These are phyloP conservation scores for Microtus oregoni DNA, from an alignment of 2,113 vertebrate genomes.

Conservation along the genomic window DNA sequence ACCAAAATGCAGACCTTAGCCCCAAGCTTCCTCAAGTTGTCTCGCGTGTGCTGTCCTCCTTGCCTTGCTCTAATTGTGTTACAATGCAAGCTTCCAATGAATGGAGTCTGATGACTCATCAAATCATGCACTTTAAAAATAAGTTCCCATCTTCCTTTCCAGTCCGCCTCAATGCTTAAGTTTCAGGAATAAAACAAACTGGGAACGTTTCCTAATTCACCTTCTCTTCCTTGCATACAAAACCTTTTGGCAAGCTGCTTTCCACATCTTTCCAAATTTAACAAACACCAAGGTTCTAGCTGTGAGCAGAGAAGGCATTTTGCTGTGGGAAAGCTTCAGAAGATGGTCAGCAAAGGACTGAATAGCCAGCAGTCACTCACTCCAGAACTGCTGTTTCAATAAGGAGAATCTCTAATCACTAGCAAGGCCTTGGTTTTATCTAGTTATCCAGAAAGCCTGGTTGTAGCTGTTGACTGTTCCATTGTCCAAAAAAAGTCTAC, in stretches of 20 bases:
- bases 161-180: constrained; percentile 59
- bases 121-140: constrained; percentile 69
- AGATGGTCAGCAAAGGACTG: constrained; percentile 67
- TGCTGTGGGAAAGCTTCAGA: constrained; percentile 73
- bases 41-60: not conserved
- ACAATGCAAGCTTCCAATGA: constrained; percentile 14
- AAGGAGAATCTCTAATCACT: constrained; percentile 43
- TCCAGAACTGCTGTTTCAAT: constrained; percentile 9
- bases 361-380: constrained; percentile 64
- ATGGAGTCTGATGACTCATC: constrained; percentile 64
- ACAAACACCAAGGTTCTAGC: constrained; percentile 65
- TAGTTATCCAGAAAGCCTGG: not conserved
- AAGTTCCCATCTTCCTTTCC: constrained; percentile 62
- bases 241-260: constrained; percentile 78
- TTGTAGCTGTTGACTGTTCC: not conserved
- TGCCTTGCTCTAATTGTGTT: constrained; percentile 2
- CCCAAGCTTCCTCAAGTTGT: not conserved
- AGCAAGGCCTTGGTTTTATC: not conserved
- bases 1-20: constrained; percentile 39
- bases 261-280: constrained; percentile 74
- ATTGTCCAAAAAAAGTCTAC: not conserved
- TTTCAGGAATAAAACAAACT: constrained; percentile 72
- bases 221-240: constrained; percentile 82
- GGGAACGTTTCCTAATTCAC: constrained; percentile 76
- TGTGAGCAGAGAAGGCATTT: constrained; percentile 66